Base-by-base conservation (phyloP, 2,888 invertebrate genomes). In the Drosophila infuscata region DNA sequence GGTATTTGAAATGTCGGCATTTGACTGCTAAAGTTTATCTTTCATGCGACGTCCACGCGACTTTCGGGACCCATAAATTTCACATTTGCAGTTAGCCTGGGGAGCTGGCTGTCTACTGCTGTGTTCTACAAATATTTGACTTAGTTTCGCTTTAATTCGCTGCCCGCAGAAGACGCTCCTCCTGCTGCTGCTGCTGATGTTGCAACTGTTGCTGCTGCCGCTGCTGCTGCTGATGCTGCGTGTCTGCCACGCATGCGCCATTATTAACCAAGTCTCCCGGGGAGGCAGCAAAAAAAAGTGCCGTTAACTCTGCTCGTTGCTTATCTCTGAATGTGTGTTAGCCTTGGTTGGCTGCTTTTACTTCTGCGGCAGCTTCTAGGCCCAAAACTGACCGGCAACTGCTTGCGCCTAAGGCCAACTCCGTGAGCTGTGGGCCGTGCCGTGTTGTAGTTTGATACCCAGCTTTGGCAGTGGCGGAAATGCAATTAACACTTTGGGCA, bases 401-500 rank as follows among this genome's bases (percentile, higher is more conserved):
- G 59, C 68, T 56, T 30, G 62, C 57, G 62, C 52, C 75, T 77
- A 79, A 81, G 83, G 85, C 88, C 84, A 77, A 87, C 88, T 85
- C 88, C 89, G 88, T 88, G 82, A 88, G 85, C 75, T 83, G 88
- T 83, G 83, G 88, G 87, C 82, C 70, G 87, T 66, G 70, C 87
- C 74, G 67, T 15, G 43, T 17, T 57, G 43, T 41, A 74, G 66
- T 63, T 85, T 77, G 82, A 81, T 81, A 80, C 79, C 78, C 62
- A 36, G 36, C 51, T 62, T 52, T 74, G 65, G 65, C 70, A 63
- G 54, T 72, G 62, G 69, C 83, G 88, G 88, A 88, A 88, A 88
- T 88, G 88, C 88, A 88, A 88, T 88, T 88, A 88, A 88, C 88
- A 88, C 88, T 85, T 88, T 88, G 77, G 87, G 87, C 84, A 82